These are phyloP conservation scores for Torymus texanus DNA, from an alignment of 2,888 invertebrate genomes.

Conservation along the genomic window DNA sequence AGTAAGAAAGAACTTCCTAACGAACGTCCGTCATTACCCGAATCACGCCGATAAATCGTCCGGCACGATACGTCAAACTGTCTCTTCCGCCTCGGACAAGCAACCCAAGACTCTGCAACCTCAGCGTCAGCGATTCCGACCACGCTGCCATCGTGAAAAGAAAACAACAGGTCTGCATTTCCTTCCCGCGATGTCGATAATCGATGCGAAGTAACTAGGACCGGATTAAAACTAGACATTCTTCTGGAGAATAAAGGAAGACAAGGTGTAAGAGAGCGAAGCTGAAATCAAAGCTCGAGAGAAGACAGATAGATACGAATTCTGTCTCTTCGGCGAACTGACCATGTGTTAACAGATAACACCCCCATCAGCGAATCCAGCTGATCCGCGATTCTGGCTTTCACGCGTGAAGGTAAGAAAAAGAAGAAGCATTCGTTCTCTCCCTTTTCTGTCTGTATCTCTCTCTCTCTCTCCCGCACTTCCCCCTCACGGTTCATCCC, in stretches of 20 bases:
- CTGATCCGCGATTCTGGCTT: slow-evolving; percentile 39
- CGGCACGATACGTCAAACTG: too few species aligned
- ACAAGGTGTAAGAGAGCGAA: neutral
- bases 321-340: slow-evolving; percentile 59
- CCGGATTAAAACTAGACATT: too few species aligned
- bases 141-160: too few species aligned
- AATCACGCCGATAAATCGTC: too few species aligned
- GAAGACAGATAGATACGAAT: slow-evolving; percentile 41
- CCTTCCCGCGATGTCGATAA: neutral
- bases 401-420: neutral
- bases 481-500: neutral
- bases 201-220: neutral
- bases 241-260: neutral
- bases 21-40: too few species aligned
- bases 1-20: too few species aligned
- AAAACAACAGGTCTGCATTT: too few species aligned
- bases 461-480: neutral
- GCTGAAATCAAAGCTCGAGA: slow-evolving; percentile 1
- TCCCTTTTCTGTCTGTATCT: neutral
- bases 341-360: slow-evolving; percentile 70
- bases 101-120: neutral
- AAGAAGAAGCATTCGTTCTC: neutral
- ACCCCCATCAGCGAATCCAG: slow-evolving; percentile 40
- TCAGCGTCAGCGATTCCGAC: neutral
- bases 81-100: too few species aligned